Evolutionary conservation across 92 coral and sea anemone genomes (phyloP).

Genomic region (Pocillopora meandrina): DNA sequence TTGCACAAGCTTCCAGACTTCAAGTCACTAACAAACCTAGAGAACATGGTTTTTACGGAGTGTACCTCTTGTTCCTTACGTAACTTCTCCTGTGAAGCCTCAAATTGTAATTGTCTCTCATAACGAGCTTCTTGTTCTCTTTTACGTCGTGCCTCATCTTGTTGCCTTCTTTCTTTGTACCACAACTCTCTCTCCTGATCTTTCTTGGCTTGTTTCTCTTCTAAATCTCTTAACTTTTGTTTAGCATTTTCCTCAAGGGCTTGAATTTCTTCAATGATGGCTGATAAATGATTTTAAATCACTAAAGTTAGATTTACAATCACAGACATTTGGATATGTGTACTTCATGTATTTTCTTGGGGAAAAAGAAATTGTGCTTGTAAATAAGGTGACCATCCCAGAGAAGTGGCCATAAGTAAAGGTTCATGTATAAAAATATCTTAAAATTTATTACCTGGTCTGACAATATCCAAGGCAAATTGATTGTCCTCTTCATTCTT

Average conservation of each 20-base stretch:
- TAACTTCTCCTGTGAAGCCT: constrained; percentile 66
- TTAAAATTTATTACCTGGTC: constrained; percentile 56
- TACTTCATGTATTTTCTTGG: no score
- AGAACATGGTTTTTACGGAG: no score
- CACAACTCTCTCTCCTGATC: constrained; percentile 59
- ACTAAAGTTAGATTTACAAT: no score
- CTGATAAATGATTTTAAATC: background rate
- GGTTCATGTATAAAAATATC: no score
- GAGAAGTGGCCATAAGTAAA: no score
- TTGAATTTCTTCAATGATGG: constrained; percentile 31
- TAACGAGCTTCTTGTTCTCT: constrained; percentile 64
- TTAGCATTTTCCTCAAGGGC: constrained; percentile 81
- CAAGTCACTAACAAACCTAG: no score
- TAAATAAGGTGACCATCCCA: no score
- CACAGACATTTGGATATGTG: no score
- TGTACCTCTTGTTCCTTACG: constrained; percentile 71
- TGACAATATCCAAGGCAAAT: constrained; percentile 71
- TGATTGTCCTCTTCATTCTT: constrained; percentile 33
- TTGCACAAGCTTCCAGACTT: no score
- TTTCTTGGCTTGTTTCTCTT: constrained; percentile 70
- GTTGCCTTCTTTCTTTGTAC: constrained; percentile 70
- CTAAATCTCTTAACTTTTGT: constrained; percentile 73
- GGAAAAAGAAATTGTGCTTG: no score
- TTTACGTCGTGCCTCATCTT: constrained; percentile 70
- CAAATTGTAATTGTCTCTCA: constrained; percentile 66